Base-by-base conservation (phyloP, 2,113 vertebrate genomes). In the Onychostoma macrolepis region DNA sequence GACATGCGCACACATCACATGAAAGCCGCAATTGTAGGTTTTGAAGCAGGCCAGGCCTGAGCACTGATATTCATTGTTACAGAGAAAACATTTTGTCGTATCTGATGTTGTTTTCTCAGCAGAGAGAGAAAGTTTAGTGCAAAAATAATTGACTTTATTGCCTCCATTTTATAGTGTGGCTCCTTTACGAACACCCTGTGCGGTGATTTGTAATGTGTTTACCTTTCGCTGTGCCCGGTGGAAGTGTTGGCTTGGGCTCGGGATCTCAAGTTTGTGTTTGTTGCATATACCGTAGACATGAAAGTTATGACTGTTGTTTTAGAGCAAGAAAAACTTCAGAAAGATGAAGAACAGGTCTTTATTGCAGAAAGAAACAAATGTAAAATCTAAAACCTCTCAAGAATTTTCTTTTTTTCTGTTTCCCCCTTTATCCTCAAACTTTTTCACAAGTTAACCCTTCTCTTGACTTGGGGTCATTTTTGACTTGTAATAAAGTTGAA, bases 21-120 rank as follows among this genome's bases (percentile, higher is more conserved):
- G 79, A 84, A 95, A 93, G 86, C 94, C 95, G 94, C 93, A 96
- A 95, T 95, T 95, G 89, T 92, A 92, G 94, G 93, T 94, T 94
- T 89, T 87, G 75, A 83, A 92, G 86, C 89, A 90, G 82, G 86
- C 90, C 87, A 87, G 81, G 88, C 87, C 90, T 56, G 83, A 90
- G 90, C 83, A 86, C 88, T 90, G 90, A 93, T 92, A 94, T 91
- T 92, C 90, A 91, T 93, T 94, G 90, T 85, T 91, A 91, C 84
- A 85, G 90, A 91, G 88, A 90, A 92, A 90, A 92, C 88, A 90
- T 91, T 94, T 93, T 88, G 88, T 89, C 87, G 90, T 91, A 93
- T 95, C 94, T 88, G 88, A 87, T 95, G 95, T 89, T 94, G 92
- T 93, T 94, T 94, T 87, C 91, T 74, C 86, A 88, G 72, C 71